phyloP scores from a whole-genome alignment of 2,888 invertebrate species.

The Acrobasis repandana region DNA sequence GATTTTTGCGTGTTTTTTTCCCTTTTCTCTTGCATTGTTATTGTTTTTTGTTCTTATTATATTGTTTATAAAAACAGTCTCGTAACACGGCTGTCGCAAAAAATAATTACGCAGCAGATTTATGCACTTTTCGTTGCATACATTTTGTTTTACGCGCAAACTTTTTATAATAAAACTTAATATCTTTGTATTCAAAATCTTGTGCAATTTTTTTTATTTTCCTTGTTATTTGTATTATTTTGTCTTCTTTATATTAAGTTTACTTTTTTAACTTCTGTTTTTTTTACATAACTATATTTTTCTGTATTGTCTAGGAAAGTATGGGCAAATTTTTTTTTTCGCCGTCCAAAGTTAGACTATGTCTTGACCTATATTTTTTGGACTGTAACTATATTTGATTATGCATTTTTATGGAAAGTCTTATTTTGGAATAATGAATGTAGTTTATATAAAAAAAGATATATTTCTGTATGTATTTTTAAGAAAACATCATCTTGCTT shows the following conservation, averaged over 20 bases:
- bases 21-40: constrained; percentile 40
- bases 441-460: too few species aligned
- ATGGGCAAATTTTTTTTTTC: too few species aligned
- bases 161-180: constrained; percentile 9
- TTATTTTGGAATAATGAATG: too few species aligned
- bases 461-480: too few species aligned
- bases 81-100: constrained; percentile 79
- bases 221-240: neutral
- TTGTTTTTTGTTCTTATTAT: constrained; percentile 52
- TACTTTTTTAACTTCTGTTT: too few species aligned
- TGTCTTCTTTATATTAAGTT: neutral
- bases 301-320: too few species aligned
- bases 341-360: too few species aligned
- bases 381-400: too few species aligned
- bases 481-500: too few species aligned
- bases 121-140: constrained; percentile 65
- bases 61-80: constrained; percentile 80
- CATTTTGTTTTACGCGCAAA: constrained; percentile 30
- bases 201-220: constrained; percentile 21
- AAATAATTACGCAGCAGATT: constrained; percentile 77
- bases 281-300: too few species aligned
- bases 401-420: too few species aligned
- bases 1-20: constrained; percentile 50
- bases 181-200: constrained; percentile 4
- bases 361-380: too few species aligned